Conservation (phyloP, 1,140 invertebrate genomes). For the Macrobrachium rosenbergii region DNA sequence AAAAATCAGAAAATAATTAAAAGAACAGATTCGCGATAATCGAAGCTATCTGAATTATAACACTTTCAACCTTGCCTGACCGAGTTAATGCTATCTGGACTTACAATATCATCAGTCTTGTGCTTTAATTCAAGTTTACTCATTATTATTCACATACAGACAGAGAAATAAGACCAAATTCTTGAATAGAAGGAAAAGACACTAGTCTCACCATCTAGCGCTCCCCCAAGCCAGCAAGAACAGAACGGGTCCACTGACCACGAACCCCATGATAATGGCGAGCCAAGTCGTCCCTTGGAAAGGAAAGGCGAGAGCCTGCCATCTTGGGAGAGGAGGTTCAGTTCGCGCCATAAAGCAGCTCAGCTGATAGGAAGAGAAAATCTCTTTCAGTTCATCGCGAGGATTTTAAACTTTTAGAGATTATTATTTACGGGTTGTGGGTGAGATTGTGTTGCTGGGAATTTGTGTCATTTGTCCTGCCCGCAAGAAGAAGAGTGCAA, state of each 20-base stretch:
- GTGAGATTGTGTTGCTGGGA: no score
- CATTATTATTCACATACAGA: not conserved
- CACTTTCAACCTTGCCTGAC: no score
- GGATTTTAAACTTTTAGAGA: not conserved
- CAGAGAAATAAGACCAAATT: not conserved
- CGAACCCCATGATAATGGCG: constrained; percentile 9
- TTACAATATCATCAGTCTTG: no score
- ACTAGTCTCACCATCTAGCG: not conserved
- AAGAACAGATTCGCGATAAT: no score
- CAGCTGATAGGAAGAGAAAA: not conserved
- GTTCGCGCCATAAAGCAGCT: constrained; percentile 28
- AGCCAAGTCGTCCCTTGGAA: constrained; percentile 24
- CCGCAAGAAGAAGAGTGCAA: no score
- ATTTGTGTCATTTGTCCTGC: no score
- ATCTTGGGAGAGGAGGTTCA: constrained; percentile 27
- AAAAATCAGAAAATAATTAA: no score
- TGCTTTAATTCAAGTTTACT: not conserved
- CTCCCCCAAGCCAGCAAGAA: not conserved
- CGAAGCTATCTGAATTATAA: no score
- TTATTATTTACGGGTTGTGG: not conserved
- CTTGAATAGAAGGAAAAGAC: not conserved
- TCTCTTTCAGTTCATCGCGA: not conserved
- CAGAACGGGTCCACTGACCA: constrained; percentile 26
- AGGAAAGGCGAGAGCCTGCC: constrained; percentile 33
- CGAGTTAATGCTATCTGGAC: no score